A percentile compares a stretch with the other conserved stretches of the same genome.
Conservation (phyloP, 1,140 invertebrate species). For the Drosophila erecta region DNA sequence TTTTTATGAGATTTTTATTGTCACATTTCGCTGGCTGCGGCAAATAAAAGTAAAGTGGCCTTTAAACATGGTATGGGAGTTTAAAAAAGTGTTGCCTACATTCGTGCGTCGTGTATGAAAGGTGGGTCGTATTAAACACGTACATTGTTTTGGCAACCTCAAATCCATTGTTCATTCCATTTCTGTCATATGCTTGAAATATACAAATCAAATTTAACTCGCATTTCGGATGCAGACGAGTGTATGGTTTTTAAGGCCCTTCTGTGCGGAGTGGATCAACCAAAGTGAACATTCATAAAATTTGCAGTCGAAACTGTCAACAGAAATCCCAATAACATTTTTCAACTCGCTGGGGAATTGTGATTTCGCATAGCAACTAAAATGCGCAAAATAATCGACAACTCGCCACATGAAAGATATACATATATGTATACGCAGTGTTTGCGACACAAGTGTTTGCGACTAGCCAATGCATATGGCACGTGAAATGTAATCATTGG, state of each 20-base stretch:
- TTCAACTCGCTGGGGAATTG: constrained; percentile 39
- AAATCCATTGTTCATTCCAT: constrained; percentile 33
- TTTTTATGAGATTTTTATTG: constrained; percentile 80
- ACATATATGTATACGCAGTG: not conserved
- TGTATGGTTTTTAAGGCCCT: constrained; percentile 12
- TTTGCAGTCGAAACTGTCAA: constrained; percentile 51
- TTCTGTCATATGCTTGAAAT: constrained; percentile 30
- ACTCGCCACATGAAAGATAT: constrained; percentile 17
- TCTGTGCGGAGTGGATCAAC: constrained; percentile 30
- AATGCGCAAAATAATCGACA: constrained; percentile 41
- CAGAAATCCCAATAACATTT: constrained; percentile 52
- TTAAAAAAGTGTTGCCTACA: constrained; percentile 39
- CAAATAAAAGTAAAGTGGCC: constrained; percentile 61
- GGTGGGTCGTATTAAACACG: constrained; percentile 11
- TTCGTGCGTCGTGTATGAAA: not conserved
- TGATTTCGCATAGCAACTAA: constrained; percentile 53
- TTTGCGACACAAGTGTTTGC: not conserved
- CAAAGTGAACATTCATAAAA: constrained; percentile 51
- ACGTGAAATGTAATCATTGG: constrained; percentile 51
- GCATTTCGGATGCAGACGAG: constrained; percentile 39
- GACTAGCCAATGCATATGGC: constrained; percentile 33
- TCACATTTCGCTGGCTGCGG: constrained; percentile 74
- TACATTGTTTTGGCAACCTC: constrained; percentile 24
- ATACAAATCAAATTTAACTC: constrained; percentile 44
- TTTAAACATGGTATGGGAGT: constrained; percentile 42